Evolutionary conservation across 1,140 invertebrate genomes (phyloP), one percentile per base, ranked within the genome.

Genomic region (Trichoplusia ni): DNA sequence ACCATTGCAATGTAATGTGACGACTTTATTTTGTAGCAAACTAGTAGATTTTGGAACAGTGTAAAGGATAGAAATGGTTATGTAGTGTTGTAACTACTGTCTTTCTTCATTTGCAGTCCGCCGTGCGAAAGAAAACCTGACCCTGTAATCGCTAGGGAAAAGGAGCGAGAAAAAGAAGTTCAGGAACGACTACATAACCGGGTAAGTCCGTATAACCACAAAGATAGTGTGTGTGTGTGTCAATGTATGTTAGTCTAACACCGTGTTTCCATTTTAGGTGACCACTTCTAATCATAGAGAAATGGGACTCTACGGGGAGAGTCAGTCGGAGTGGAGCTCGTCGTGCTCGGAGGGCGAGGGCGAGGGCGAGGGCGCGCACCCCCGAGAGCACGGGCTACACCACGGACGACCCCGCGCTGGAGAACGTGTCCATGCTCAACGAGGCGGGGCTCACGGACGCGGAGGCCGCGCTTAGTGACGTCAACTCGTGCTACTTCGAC

Each of bases 361-460:
- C 4, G 89, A 90, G 31, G 84, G 81, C 0, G 87, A 89, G 25
- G 81, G 85, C 69, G 93, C 92, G 9, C 94, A 93, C 42, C 94
- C n/a, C 94, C 4, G 94, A 95, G 82, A 95, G 94, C 33, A 95
- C 95, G 1, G 95, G 95, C 1, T 96, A 96, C 82, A 95, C 94
- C 8, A 96, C 95, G 0, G 95, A 96, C 85, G 95, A 96, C 86
- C 95, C 95, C 0, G 95, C 95, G 9, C 86, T 96, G 5, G 95
- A 96, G 83, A 96, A 96, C 88, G 93, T 95, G 5, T 96, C 95
- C 18, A 93, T 96, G 91, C 85, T 96, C 9, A 96, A 96, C 87
- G 95, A 96, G 86, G 94, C 95, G 31, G 95, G 95, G n/a, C 92
- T 96, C 14, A 97, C 95, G 4, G 96, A 97, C 90, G 95, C 95